Evolutionary conservation across 2,888 invertebrate species (phyloP).

Genomic region (Caenorhabditis sulstoni): DNA sequence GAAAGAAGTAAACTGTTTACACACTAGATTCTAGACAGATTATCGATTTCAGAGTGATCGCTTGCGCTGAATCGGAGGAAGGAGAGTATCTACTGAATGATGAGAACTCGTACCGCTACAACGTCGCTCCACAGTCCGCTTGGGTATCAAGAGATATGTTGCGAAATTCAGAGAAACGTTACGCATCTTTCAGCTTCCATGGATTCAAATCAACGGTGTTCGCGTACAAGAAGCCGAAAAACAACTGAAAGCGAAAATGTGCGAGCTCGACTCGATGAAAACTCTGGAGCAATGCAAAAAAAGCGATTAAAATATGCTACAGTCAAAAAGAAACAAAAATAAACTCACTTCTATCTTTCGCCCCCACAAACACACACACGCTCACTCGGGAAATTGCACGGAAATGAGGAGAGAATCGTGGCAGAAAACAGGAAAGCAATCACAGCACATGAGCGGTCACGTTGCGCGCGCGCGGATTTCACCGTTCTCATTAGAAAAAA

Average conservation of each 20-base stretch:
- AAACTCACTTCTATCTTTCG: too few relatives aligned
- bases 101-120: conserved; percentile 39
- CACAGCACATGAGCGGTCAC: too few relatives aligned
- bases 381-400: conserved; percentile 3
- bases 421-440: too few relatives aligned
- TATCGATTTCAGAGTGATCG: conserved; percentile 3
- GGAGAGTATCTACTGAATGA: conserved; percentile 43
- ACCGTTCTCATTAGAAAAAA: background rate
- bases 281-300: conserved; percentile 20
- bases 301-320: too few relatives aligned
- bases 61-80: conserved; percentile 38
- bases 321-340: too few relatives aligned
- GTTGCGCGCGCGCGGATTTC: too few relatives aligned
- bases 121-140: conserved; percentile 22
- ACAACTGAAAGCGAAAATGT: conserved; percentile 17
- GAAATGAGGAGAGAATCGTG: background rate
- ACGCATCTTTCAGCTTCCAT: conserved; percentile 39
- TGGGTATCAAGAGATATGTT: conserved; percentile 21
- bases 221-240: conserved; percentile 20
- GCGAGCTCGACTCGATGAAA: conserved; percentile 35
- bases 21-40: background rate
- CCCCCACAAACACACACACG: background rate
- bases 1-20: background rate
- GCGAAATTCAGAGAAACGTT: background rate
- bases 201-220: conserved; percentile 49